Evolutionary conservation across 2,797 vertebrate species (phyloP), one percentile per base, ranked within the genome.

Genomic region (Saguinus oedipus): DNA sequence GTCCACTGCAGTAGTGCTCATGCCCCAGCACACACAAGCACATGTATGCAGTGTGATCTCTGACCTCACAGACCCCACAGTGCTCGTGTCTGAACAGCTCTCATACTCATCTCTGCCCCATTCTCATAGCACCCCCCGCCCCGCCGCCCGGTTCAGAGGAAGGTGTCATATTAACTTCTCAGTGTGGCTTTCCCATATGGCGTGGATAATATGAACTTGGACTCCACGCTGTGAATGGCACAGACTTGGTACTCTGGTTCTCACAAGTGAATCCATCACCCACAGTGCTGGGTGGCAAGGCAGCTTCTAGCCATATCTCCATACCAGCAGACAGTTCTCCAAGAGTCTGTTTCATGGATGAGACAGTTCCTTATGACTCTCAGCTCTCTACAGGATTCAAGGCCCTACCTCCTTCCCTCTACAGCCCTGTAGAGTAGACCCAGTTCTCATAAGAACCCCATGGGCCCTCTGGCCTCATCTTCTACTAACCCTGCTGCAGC

Each of bases 1-100:
- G 36, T 39, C 12, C 36, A 22, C 8, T 1, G 14, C 61, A 9
- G 86, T 59, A 26, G 61, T 24, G 2, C 53, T 48, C 9, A 0
- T 0, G 5, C 9, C 48, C 42, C 57, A 26, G 36, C 12, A 48
- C 42, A 5, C 14, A 6, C 3, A 22, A 30, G 53, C 27, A 7
- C 14, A 0, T 0, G 7, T 15, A 3, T 8, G 5, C 36, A 7
- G 0, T 1, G 7, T n/a, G 27, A 30, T 70, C 61, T 61, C 22
- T 4, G 68, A 36, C 64, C 88, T 91, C 24, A 10, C 22, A 7
- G 39, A 39, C 44, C 88, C 88, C 9, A 1, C 33, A 33, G n/a
- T 2, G 0, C 44, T 44, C 10, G 70, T 10, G 26, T 75, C 91
- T 48, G 33, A 36, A 48, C 3, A 7, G n/a, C 55, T 84, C 22